Percentiles rank a stretch among this genome's conserved stretches.
Conservation (phyloP, 2,888 invertebrate species). For the Dasypogon diadema region DNA sequence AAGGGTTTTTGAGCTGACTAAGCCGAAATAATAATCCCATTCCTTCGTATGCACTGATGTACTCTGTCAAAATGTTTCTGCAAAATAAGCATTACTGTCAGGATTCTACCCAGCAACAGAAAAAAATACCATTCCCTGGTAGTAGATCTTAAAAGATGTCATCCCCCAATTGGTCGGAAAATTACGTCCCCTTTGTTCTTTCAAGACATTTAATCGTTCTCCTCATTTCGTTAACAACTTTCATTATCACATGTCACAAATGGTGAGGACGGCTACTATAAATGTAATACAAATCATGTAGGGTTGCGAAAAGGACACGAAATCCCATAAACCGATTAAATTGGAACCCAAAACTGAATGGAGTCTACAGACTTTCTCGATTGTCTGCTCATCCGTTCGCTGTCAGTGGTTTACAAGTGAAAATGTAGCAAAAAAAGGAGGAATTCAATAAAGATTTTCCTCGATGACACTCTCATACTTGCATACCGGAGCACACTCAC, state of each 20-base stretch:
- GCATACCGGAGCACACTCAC: conserved; percentile 57
- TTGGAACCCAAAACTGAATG: conserved; percentile 19
- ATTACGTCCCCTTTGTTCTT: conserved; percentile 1
- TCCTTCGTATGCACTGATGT: background rate
- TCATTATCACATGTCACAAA: conserved; percentile 50
- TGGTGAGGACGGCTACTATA: conserved; percentile 26
- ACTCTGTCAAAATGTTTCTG: conserved; percentile 26
- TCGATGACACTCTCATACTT: conserved; percentile 59
- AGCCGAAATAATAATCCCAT: background rate
- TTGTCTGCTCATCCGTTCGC: conserved; percentile 6
- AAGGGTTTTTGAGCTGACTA: conserved; percentile 21
- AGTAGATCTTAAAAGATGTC: background rate
- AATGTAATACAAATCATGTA: conserved; percentile 45
- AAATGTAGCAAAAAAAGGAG: conserved; percentile 10
- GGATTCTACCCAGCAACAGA: conserved; percentile 15
- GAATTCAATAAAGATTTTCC: conserved; percentile 47
- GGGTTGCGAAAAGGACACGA: conserved; percentile 44
- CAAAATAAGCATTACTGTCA: conserved; percentile 40
- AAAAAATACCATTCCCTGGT: background rate
- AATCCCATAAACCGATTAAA: conserved; percentile 53
- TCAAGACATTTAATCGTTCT: conserved; percentile 16
- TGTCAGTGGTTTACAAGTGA: conserved; percentile 6
- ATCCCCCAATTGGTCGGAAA: background rate
- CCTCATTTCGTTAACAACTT: conserved; percentile 47
- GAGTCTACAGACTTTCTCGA: conserved; percentile 6